Base-by-base conservation (phyloP, 2,797 vertebrate genomes). In the Tenualosa thibaudeaui region DNA sequence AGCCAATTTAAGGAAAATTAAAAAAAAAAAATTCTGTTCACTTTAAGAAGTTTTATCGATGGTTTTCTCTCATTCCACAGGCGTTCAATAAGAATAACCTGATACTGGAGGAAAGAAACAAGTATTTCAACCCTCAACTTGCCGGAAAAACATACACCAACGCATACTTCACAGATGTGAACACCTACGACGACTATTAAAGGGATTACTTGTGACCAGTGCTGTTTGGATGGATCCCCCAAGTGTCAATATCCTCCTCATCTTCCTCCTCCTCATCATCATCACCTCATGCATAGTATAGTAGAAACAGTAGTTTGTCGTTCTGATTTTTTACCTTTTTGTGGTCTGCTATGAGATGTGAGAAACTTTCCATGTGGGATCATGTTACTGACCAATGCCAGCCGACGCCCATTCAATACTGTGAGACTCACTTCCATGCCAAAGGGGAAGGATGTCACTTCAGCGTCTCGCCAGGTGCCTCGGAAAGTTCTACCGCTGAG, bases 61-160 rank as follows among this genome's bases (percentile, higher is more conserved):
- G 17, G 1, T 78, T 78, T n/a, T 78, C 40, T 78, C 1, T 78
- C 6, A 7, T 1, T 17, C 90, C 87, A 5, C 93, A 99, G 98
- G 98, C 97, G 89, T 98, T 99, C 96, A 99, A 99, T 94, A 99
- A 99, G 96, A 99, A 99, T 95, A 99, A 99, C 94, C 93, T 99
- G 95, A 97, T 99, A 91, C 93, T 99, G 92, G 98, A 99, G 92
- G 98, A 99, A 93, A 96, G 97, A 94, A 99, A 99, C 93, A 99
- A 98, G 89, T 99, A 99, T 94, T 99, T 98, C 95, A 98, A 98
- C 92, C 97, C 98, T 8, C 98, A 99, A 91, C 97, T 98, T 85
- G 95, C 96, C 81, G 96, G 97, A 94, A 99, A 99, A 95, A 97
- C 97, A 86, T 99, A 99, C 87, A 99, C 97, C 90, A 99, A 99